Percentiles rank a stretch among this genome's conserved stretches.
Evolutionary conservation across 1,140 invertebrate species (phyloP).

Genomic region (Odontomachus brunneus): DNA sequence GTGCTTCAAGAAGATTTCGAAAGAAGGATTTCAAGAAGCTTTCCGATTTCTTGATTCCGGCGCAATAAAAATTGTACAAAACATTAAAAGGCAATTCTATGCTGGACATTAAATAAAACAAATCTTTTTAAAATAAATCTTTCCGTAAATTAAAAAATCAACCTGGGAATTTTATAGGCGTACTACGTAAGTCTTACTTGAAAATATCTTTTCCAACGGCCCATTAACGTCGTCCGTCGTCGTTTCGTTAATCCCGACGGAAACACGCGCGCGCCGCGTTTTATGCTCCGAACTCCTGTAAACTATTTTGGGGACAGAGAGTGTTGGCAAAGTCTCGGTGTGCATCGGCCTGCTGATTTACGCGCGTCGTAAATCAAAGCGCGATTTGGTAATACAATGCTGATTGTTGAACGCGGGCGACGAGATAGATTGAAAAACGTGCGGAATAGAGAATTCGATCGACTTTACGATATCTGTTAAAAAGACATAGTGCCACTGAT

Average conservation of each 20-base stretch:
- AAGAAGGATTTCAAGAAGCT: too few relatives aligned
- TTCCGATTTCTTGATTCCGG: too few relatives aligned
- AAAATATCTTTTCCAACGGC: conserved; percentile 56
- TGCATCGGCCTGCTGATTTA: conserved; percentile 75
- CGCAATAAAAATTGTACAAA: too few relatives aligned
- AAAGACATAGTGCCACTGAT: too few relatives aligned
- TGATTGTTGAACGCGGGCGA: conserved; percentile 69
- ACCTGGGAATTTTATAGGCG: background rate
- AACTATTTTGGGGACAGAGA: conserved; percentile 78
- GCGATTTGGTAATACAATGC: conserved; percentile 75
- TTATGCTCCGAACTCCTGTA: conserved; percentile 68
- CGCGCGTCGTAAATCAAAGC: conserved; percentile 78
- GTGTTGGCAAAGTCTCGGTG: conserved; percentile 75
- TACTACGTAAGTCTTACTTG: conserved; percentile 3
- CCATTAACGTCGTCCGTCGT: conserved; percentile 65
- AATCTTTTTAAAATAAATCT: too few relatives aligned
- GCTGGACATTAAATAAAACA: too few relatives aligned
- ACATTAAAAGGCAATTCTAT: too few relatives aligned
- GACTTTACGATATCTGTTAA: conserved; percentile 5
- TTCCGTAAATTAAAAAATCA: too few relatives aligned
- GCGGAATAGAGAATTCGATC: conserved; percentile 14
- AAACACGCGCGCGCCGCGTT: conserved; percentile 62
- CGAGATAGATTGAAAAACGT: conserved; percentile 42
- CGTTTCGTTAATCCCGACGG: conserved; percentile 68
- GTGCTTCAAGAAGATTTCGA: too few relatives aligned